Conservation (phyloP, 2,888 invertebrate species). For the Autographa pulchrina region DNA sequence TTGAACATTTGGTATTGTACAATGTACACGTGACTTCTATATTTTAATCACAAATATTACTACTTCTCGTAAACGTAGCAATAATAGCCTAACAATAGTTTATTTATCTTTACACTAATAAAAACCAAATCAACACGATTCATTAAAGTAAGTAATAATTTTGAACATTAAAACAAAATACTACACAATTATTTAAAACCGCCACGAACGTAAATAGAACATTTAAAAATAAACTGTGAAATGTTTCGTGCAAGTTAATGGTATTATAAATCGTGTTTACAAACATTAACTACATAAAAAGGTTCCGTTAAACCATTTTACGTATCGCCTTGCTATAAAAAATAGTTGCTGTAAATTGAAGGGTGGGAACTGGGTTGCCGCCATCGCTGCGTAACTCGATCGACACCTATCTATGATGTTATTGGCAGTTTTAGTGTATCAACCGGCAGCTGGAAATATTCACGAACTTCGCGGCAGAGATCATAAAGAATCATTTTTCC, state of each 20-base stretch:
- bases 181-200: conserved; percentile 2
- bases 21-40: background rate
- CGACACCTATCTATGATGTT: conserved; percentile 28
- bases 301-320: conserved; percentile 39
- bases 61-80: background rate
- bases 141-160: background rate
- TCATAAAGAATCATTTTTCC: conserved; percentile 51
- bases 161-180: conserved; percentile 10
- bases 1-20: no score
- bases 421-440: conserved; percentile 31
- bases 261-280: conserved; percentile 37
- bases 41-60: background rate
- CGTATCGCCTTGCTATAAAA: conserved; percentile 36
- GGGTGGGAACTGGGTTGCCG: conserved; percentile 24
- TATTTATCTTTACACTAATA: background rate
- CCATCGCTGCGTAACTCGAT: conserved; percentile 41
- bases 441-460: conserved; percentile 36
- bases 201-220: conserved; percentile 21
- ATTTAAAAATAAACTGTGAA: conserved; percentile 36
- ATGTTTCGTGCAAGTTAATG: conserved; percentile 41
- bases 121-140: background rate
- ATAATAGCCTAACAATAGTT: background rate
- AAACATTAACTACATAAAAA: conserved; percentile 40
- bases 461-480: conserved; percentile 36
- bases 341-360: conserved; percentile 21